Evolutionary conservation across 2,797 vertebrate genomes (phyloP).

Genomic region (Sorex maritimensis): DNA sequence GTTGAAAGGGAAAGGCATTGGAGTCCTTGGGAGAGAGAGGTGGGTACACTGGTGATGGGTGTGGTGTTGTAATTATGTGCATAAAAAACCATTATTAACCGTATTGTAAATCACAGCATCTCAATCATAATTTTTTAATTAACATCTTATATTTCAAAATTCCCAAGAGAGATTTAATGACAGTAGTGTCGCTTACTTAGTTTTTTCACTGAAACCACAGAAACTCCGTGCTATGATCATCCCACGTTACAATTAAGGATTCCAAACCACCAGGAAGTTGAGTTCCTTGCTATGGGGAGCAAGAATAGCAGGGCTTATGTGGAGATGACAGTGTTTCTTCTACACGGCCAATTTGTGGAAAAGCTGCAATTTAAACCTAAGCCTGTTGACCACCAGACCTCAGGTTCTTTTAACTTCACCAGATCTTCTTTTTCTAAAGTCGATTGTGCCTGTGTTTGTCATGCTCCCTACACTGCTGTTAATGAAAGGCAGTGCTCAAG

Average conservation of each 20-base stretch:
- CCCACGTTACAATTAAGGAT: neutral
- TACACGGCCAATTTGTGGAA: neutral
- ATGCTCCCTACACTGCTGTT: neutral
- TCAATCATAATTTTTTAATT: neutral
- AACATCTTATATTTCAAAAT: conserved; percentile 58
- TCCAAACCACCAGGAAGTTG: neutral
- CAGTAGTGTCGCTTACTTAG: neutral
- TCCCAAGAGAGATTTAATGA: conserved; percentile 7
- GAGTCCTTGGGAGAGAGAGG: too few relatives aligned
- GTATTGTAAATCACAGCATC: too few relatives aligned
- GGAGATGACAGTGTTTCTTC: neutral
- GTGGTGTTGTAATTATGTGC: too few relatives aligned
- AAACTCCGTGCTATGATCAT: conserved; percentile 7
- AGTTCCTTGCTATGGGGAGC: neutral
- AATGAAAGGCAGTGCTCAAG: conserved; percentile 33
- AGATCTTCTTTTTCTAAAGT: neutral
- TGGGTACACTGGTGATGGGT: too few relatives aligned
- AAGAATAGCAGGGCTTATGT: neutral
- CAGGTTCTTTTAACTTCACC: neutral
- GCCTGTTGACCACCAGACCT: neutral
- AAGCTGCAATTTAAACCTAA: conserved; percentile 30
- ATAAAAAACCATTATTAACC: too few relatives aligned
- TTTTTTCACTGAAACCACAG: conserved; percentile 13
- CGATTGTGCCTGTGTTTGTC: conserved; percentile 10
- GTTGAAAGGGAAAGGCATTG: too few relatives aligned